Conservation (phyloP, 92 coral and sea anemone species). For the Anthopleura xanthogrammica region DNA sequence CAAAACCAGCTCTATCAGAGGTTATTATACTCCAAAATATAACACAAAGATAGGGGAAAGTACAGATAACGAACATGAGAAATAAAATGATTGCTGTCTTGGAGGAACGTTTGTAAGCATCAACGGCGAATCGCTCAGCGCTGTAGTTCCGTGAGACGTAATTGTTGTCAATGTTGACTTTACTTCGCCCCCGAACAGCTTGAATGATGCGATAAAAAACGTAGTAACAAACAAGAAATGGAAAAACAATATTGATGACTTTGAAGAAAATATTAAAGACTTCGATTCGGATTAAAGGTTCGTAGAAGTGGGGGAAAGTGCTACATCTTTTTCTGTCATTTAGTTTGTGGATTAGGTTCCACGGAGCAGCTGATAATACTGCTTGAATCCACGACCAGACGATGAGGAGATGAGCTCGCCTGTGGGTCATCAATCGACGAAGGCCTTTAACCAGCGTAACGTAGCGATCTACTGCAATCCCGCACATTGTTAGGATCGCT, state of each 20-base stretch:
- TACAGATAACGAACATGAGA: conserved; percentile 67
- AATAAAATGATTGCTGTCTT: conserved; percentile 79
- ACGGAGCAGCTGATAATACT: conserved; percentile 57
- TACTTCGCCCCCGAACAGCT: conserved; percentile 70
- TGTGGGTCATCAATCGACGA: conserved; percentile 62
- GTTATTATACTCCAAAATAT: conserved; percentile 45
- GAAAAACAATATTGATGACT: conserved; percentile 44
- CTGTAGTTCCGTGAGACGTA: conserved; percentile 82
- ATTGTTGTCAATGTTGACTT: conserved; percentile 72
- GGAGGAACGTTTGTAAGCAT: conserved; percentile 83
- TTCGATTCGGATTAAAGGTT: conserved; percentile 42
- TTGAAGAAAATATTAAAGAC: conserved; percentile 52
- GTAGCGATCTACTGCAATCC: conserved; percentile 77
- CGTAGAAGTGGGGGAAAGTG: conserved; percentile 65
- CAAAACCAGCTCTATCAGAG: conserved; percentile 36
- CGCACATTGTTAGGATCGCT: conserved; percentile 77
- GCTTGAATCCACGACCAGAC: conserved; percentile 78
- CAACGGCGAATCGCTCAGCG: conserved; percentile 81
- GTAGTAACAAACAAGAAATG: conserved; percentile 56
- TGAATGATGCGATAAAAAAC: conserved; percentile 69
- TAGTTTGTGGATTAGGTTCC: conserved; percentile 40
- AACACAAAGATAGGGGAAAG: conserved; percentile 55
- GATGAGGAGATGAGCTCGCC: conserved; percentile 48
- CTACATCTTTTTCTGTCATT: conserved; percentile 45
- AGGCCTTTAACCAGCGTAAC: conserved; percentile 72